These are phyloP conservation scores for Cerceris rybyensis DNA, from an alignment of 2,888 invertebrate species.

Conservation along the genomic window DNA sequence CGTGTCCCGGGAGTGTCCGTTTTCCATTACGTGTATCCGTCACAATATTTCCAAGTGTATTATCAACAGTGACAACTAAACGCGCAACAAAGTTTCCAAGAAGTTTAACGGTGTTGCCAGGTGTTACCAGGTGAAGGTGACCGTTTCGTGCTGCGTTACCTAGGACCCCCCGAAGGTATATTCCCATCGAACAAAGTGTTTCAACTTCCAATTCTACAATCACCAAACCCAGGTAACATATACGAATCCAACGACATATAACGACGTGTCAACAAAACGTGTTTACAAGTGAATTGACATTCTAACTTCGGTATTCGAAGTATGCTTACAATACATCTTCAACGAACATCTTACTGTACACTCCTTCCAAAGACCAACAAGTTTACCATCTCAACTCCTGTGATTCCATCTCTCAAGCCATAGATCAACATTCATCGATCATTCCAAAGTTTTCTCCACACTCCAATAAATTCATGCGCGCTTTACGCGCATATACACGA, in stretches of 20 bases:
- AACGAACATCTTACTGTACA: background rate
- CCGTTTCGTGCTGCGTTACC: constrained; percentile 64
- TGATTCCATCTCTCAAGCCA: no score
- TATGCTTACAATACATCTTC: background rate
- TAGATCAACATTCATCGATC: no score
- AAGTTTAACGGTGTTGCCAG: constrained; percentile 64
- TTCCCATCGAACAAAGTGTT: constrained; percentile 16
- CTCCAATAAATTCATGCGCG: no score
- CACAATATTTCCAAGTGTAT: background rate
- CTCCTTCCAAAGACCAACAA: background rate
- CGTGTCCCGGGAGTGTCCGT: constrained; percentile 15
- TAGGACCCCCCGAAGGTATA: constrained; percentile 40
- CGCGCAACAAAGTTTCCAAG: constrained; percentile 10
- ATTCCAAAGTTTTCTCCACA: no score
- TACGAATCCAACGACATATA: background rate
- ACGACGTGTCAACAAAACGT: background rate
- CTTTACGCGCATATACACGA: no score
- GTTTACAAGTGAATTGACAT: background rate
- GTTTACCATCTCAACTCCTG: no score
- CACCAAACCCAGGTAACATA: background rate
- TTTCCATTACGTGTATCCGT: background rate
- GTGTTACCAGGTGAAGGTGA: constrained; percentile 68
- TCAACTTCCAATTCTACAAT: background rate
- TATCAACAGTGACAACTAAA: constrained; percentile 1
- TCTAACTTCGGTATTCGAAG: background rate